A percentile compares a stretch with the other conserved stretches of the same genome.
Conservation (phyloP, 2,888 invertebrate species). For the Piscicola geometra region DNA sequence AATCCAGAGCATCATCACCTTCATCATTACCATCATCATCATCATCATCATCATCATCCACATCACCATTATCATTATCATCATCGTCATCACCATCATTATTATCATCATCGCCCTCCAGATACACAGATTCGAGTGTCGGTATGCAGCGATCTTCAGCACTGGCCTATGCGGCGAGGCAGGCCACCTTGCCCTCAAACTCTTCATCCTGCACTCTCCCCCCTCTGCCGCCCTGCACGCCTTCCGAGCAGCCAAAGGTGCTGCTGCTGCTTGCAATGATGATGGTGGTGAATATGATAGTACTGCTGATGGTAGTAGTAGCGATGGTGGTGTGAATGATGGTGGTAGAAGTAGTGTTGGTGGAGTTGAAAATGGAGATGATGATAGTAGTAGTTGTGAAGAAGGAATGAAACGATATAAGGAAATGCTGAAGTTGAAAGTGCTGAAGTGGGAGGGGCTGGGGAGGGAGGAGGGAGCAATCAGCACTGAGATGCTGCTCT, state of each 20-base stretch:
- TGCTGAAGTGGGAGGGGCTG: constrained; percentile 2
- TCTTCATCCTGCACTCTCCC: constrained; percentile 35
- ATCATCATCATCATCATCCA: constrained; percentile 28
- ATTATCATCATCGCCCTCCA: constrained; percentile 30
- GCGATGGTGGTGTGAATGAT: neutral
- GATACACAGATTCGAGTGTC: constrained; percentile 41
- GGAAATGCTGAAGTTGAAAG: neutral
- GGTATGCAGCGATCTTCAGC: constrained; percentile 38
- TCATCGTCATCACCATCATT: too few species aligned
- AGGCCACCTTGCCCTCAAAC: constrained; percentile 41
- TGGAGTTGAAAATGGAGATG: neutral
- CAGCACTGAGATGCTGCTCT: neutral
- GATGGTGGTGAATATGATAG: neutral
- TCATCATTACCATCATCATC: constrained; percentile 22
- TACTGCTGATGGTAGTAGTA: neutral
- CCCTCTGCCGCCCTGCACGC: constrained; percentile 16
- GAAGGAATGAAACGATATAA: neutral
- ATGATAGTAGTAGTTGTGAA: neutral
- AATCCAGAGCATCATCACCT: neutral
- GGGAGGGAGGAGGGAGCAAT: neutral
- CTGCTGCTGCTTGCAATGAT: neutral
- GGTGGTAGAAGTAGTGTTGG: neutral
- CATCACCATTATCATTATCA: neutral
- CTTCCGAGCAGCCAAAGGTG: neutral
- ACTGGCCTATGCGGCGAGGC: constrained; percentile 37